Conservation (phyloP, 2,888 invertebrate genomes). For the Papilio protenor region DNA sequence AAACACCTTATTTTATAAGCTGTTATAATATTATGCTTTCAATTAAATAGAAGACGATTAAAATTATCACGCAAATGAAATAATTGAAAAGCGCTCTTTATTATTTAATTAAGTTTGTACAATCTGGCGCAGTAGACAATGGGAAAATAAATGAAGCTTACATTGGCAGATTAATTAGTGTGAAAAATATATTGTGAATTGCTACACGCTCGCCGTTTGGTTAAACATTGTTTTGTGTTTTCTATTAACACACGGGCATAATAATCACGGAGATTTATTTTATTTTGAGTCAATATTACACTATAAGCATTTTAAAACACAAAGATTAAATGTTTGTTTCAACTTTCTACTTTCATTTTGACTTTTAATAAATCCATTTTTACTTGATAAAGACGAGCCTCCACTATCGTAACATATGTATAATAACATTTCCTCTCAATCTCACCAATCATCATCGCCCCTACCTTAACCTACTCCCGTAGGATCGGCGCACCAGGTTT, state of each 20-base stretch:
- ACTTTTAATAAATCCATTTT: too few species aligned
- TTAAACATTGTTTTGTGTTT: not conserved
- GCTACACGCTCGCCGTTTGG: not conserved
- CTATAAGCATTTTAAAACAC: not conserved
- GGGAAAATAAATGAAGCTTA: constrained; percentile 12
- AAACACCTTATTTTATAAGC: too few species aligned
- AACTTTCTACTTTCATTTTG: too few species aligned
- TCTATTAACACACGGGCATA: not conserved
- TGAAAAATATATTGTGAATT: constrained; percentile 10
- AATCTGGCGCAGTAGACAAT: not conserved
- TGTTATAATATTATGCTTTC: too few species aligned
- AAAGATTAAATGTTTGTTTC: not conserved
- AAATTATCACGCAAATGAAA: not conserved
- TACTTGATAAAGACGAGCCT: too few species aligned
- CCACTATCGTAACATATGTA: too few species aligned
- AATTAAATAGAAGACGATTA: not conserved
- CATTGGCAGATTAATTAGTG: constrained; percentile 22
- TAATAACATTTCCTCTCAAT: too few species aligned
- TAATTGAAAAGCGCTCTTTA: not conserved
- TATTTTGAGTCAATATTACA: too few species aligned
- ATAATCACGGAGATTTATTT: not conserved
- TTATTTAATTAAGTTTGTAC: constrained; percentile 19
- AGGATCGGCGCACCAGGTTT: too few species aligned
- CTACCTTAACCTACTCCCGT: too few species aligned
- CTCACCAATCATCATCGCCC: too few species aligned